A percentile compares a stretch with the other conserved stretches of the same genome.
These are phyloP conservation scores for Chascanopsetta lugubris DNA, from an alignment of 2,113 vertebrate genomes.

Conservation along the genomic window DNA sequence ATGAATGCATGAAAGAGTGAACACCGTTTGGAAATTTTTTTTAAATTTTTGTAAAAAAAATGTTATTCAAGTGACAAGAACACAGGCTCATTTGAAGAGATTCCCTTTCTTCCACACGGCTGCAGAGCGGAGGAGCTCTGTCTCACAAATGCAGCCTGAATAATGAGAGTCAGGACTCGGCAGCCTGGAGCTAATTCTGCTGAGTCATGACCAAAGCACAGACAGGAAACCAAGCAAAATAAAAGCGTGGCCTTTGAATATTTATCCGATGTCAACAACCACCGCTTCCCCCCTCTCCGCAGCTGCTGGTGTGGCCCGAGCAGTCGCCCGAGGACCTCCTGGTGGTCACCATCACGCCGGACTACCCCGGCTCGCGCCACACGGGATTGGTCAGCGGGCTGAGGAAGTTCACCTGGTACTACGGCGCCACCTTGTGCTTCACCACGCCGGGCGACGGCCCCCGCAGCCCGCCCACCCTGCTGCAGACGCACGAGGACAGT, in stretches of 20 bases:
- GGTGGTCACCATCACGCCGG: constrained; percentile 89
- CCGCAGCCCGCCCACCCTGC: constrained; percentile 82
- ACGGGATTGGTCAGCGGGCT: constrained; percentile 87
- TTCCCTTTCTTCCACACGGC: constrained; percentile 3
- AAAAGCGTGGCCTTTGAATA: constrained; percentile 5
- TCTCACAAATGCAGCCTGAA: constrained; percentile 34
- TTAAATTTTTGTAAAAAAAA: constrained; percentile 43
- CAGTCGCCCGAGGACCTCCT: constrained; percentile 81
- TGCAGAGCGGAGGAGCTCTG: constrained; percentile 19
- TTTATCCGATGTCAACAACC: not conserved
- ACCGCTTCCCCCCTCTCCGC: constrained; percentile 9
- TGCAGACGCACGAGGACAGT: constrained; percentile 93
- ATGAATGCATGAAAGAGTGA: constrained; percentile 27
- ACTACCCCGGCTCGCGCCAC: constrained; percentile 89
- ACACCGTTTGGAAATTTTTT: constrained; percentile 27
- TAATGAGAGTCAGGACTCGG: constrained; percentile 20
- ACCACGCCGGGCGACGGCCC: constrained; percentile 95
- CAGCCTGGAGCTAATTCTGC: constrained; percentile 26
- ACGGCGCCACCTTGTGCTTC: constrained; percentile 90
- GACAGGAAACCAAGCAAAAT: not conserved
- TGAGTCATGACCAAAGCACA: constrained; percentile 14
- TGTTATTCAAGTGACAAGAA: constrained; percentile 1
- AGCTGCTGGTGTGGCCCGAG: constrained; percentile 90
- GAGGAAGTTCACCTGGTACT: constrained; percentile 90
- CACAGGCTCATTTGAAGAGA: constrained; percentile 32